phyloP scores from a whole-genome alignment of 2,888 invertebrate species.

The Helobdella robusta region DNA sequence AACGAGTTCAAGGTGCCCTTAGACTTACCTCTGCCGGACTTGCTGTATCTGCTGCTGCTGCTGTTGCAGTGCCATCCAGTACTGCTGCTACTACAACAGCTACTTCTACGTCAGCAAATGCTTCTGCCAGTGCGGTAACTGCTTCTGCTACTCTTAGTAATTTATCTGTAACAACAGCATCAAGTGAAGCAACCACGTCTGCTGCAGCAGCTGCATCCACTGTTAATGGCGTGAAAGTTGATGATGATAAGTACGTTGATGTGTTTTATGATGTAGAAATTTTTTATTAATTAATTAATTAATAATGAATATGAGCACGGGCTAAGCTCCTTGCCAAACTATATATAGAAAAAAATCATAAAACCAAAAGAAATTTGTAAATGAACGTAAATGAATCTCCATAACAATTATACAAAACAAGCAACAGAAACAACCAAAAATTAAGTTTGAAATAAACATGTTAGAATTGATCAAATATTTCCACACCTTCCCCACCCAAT shows the following conservation, averaged over 20 bases:
- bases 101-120: constrained; percentile 25
- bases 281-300: too few relatives aligned
- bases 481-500: too few relatives aligned
- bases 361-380: too few relatives aligned
- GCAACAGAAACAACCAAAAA: too few relatives aligned
- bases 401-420: too few relatives aligned
- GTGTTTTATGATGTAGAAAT: background rate
- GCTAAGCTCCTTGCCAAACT: too few relatives aligned
- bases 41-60: constrained; percentile 1
- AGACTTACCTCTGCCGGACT: constrained; percentile 42
- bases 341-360: too few relatives aligned
- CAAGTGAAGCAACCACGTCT: constrained; percentile 26
- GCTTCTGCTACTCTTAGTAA: constrained; percentile 36
- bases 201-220: constrained; percentile 32
- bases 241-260: constrained; percentile 3
- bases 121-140: constrained; percentile 26
- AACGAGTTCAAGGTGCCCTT: constrained; percentile 49
- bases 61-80: background rate
- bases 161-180: background rate
- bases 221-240: constrained; percentile 14
- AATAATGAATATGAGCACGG: too few relatives aligned
- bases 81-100: background rate
- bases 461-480: too few relatives aligned
- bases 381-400: too few relatives aligned
- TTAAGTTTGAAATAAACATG: too few relatives aligned